These are phyloP conservation scores for Halichoeres trimaculatus DNA, from an alignment of 2,113 vertebrate species.

Conservation along the genomic window DNA sequence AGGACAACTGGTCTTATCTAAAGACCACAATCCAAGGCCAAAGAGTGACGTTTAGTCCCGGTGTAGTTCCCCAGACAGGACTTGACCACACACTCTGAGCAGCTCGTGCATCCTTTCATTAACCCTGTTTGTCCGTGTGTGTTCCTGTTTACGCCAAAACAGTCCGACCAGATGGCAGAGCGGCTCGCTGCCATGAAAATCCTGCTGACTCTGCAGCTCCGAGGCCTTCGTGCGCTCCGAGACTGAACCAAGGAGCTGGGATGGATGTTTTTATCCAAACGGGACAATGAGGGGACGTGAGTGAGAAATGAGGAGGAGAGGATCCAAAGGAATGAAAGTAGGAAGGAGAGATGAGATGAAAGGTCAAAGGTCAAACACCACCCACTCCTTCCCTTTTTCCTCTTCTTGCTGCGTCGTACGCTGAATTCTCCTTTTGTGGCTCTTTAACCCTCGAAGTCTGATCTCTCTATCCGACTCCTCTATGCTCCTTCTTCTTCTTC, in stretches of 20 bases:
- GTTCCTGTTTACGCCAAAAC: constrained; percentile 63
- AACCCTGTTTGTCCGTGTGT: constrained; percentile 53
- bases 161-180: constrained; percentile 37
- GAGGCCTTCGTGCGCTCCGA: neutral
- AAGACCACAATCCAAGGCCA: neutral
- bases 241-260: constrained; percentile 3
- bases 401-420: constrained; percentile 21
- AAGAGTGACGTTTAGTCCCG: neutral
- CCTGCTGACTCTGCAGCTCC: neutral
- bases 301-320: constrained; percentile 66
- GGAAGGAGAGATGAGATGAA: constrained; percentile 69
- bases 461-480: neutral
- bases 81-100: constrained; percentile 47
- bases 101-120: constrained; percentile 41
- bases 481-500: neutral
- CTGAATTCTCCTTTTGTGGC: constrained; percentile 42
- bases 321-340: constrained; percentile 72
- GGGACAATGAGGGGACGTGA: constrained; percentile 33
- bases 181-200: constrained; percentile 21
- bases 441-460: neutral
- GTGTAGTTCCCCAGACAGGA: constrained; percentile 13
- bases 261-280: neutral
- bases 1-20: neutral
- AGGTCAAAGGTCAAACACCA: constrained; percentile 63
- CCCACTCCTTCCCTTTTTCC: constrained; percentile 59